Conservation (phyloP, 2,888 invertebrate species). For the Pegoplata infirma region DNA sequence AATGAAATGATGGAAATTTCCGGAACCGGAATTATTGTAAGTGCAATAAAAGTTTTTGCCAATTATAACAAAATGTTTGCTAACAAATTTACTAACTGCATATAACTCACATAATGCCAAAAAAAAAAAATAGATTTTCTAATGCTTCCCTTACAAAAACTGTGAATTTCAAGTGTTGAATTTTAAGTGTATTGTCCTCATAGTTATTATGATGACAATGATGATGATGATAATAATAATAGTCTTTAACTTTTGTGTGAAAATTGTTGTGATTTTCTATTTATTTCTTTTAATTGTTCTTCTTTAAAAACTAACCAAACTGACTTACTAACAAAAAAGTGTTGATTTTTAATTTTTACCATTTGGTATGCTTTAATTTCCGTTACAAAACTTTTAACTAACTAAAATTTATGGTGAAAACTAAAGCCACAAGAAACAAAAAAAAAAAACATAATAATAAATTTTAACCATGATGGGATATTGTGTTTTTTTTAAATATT, state of each 20-base stretch:
- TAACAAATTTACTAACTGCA: not conserved
- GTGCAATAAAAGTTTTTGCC: constrained; percentile 41
- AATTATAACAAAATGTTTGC: constrained; percentile 4
- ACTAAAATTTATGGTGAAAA: constrained; percentile 11
- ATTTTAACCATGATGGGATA: not conserved
- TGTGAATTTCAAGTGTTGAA: not conserved
- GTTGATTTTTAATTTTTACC: constrained; percentile 23
- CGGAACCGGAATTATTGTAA: constrained; percentile 58
- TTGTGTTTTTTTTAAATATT: not conserved
- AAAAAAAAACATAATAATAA: too few relatives aligned
- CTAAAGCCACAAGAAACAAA: not conserved
- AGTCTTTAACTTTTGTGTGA: constrained; percentile 6
- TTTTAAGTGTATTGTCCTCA: not conserved
- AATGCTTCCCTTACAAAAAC: not conserved
- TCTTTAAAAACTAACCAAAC: not conserved
- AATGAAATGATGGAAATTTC: constrained; percentile 18
- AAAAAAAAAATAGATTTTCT: not conserved
- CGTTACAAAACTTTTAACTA: constrained; percentile 10
- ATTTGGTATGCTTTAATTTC: constrained; percentile 28
- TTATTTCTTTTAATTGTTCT: constrained; percentile 38
- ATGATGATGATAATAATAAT: constrained; percentile 8
- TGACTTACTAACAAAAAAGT: constrained; percentile 32
- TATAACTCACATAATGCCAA: too few relatives aligned
- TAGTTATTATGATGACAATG: not conserved
- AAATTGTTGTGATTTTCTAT: constrained; percentile 20